Base-by-base conservation (phyloP, 2,888 invertebrate species). In the Andrena haemorrhoa region DNA sequence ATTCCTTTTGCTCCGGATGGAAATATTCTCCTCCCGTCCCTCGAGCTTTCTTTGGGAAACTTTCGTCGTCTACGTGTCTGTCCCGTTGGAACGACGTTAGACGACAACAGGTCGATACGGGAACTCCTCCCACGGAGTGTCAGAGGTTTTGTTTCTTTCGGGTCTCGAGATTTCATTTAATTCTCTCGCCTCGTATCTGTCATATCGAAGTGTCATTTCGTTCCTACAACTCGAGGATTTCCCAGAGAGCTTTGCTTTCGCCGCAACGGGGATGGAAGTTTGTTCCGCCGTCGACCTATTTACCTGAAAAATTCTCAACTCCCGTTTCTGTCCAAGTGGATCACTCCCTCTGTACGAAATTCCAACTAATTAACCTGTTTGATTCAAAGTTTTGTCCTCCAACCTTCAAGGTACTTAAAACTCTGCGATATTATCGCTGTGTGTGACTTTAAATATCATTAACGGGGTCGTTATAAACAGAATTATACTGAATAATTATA, bases 141-240 rank as follows among this genome's bases (percentile, higher is more conserved):
- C 29, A n/a, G 6, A 33, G 35, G n/a, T 68, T 66, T 35, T 66
- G 63, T 78, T 64, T 64, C 68, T 12, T 3, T 56, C 64, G n/a
- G 41, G 29, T 69, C 70, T n/a, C 23, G 49, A 35, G 58, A 35
- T 78, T 58, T 49, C 51, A 66, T 79, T 79, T 79, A 65, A 71
- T 79, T 72, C 70, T 35, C 66, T 10, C 33, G 33, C 8, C 12
- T 51, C 56, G 29, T 23, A 49, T 63, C 80, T 68, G 63, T 73
- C 80, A 35, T 61, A 60, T 53, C 51, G 41, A 66, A 61, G 16
- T 51, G 65, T 26, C 80, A 12, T 60, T 72, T 58, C 56, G 53
- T 29, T 66, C 16, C 51, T 20, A n/a, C n/a, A 16, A 33, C 26
- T 33, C 20, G 20, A 33, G 23, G n/a, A 12, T 58, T 29, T 26